Base-by-base conservation (phyloP, 2,113 vertebrate genomes). In the Microcebus jonahi region DNA sequence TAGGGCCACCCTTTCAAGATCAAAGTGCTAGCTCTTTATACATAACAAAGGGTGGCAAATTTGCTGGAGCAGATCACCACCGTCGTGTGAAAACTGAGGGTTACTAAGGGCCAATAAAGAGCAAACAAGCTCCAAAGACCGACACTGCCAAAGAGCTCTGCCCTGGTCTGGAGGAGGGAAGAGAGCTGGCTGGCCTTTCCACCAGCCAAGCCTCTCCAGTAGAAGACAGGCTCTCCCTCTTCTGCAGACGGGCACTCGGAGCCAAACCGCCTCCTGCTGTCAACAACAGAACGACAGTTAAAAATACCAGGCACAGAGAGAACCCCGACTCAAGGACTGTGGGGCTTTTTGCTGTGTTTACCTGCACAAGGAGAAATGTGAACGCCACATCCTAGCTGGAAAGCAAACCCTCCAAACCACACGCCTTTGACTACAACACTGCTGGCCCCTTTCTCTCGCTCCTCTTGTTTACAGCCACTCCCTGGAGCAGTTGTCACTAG, bases 1-100 rank as follows among this genome's bases (percentile, higher is more conserved):
- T 10, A 83, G 75, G 50, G 80, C 8, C 50, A 96, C 67, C 75
- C 94, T 83, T 96, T 91, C 81, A 88, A 94, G 92, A 97, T 92
- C 92, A 96, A 96, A 96, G 88, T 82, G 63, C 23, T 25, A 10
- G 84, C 61, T 90, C 59, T 94, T 93, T 39, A 10, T 18, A 73
- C 2, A 13, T 55, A 53, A 63, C 77, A 53, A 86, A 95, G 77
- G 71, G 39, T 13, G 6, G 25, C 53, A 73, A 31, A 75, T 75
- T 92, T 70, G 55, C 73, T 39, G 70, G 45, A 34, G 17, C 6
- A 0, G 91, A 42, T 79, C 39, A 15, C 42, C 71, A 23, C 31
- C 1, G 4, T 3, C 25, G 48, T 59, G 57, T 90, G 81, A 88
- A 92, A 90, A 31, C 63, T 11, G 63, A 57, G 59, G 50, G 85